Conservation (phyloP, 1,140 invertebrate species). For the Rhizoglyphus robini region DNA sequence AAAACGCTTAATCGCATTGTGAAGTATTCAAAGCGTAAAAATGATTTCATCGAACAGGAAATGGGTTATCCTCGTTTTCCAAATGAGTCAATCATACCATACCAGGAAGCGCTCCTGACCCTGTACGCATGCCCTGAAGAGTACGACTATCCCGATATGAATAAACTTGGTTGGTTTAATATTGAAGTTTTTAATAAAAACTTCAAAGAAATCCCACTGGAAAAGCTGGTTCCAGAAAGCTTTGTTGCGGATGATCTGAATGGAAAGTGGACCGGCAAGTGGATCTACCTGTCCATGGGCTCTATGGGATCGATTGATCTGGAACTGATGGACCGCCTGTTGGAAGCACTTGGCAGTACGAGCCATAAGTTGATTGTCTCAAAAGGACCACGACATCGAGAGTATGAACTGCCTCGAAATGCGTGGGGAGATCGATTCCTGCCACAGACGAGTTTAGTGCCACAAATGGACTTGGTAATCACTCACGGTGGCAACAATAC, state of each 20-base stretch:
- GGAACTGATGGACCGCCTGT: background rate
- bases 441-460: too few species aligned
- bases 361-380: slow-evolving; percentile 18
- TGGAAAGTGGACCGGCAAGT: background rate
- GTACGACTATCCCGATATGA: background rate
- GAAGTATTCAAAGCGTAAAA: background rate
- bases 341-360: background rate
- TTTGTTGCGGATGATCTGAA: background rate
- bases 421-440: slow-evolving; percentile 19
- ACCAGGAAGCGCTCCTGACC: background rate
- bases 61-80: background rate
- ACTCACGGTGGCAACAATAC: too few species aligned
- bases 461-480: too few species aligned
- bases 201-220: background rate
- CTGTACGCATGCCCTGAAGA: background rate
- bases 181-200: background rate
- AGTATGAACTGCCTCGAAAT: slow-evolving; percentile 15
- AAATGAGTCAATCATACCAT: background rate
- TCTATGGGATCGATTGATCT: slow-evolving; percentile 26
- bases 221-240: background rate
- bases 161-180: background rate
- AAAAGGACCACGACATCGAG: slow-evolving; percentile 1
- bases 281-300: slow-evolving; percentile 18
- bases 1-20: background rate
- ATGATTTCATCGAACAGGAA: background rate